A percentile compares a stretch with the other conserved stretches of the same genome.
These are phyloP conservation scores for Tridacna crocea DNA, from an alignment of 2,888 invertebrate species.

Conservation along the genomic window DNA sequence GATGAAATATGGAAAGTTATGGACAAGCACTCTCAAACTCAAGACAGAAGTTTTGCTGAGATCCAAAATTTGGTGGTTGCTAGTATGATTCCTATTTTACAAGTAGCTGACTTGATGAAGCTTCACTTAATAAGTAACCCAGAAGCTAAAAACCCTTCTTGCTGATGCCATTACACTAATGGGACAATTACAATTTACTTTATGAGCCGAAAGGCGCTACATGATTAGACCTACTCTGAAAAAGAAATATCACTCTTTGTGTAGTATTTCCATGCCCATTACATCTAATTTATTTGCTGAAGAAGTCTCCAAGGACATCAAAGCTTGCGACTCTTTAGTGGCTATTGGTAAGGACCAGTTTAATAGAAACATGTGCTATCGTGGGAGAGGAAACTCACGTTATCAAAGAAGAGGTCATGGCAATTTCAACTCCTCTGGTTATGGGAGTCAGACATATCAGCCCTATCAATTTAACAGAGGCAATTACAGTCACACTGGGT, in stretches of 20 bases:
- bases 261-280: too few relatives aligned
- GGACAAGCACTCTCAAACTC: too few relatives aligned
- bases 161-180: too few relatives aligned
- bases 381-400: background rate
- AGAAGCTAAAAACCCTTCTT: background rate
- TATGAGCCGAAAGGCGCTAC: constrained; percentile 1
- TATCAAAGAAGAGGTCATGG: background rate
- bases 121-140: too few relatives aligned
- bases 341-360: constrained; percentile 6
- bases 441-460: background rate
- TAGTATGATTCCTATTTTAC: too few relatives aligned
- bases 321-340: too few relatives aligned
- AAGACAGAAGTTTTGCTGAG: too few relatives aligned
- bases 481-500: background rate
- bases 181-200: too few relatives aligned
- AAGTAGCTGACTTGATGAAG: too few relatives aligned
- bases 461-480: background rate
- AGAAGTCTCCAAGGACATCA: background rate
- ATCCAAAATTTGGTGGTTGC: too few relatives aligned
- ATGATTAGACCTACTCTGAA: background rate
- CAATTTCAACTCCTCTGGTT: background rate
- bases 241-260: too few relatives aligned
- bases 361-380: background rate
- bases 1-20: too few relatives aligned
- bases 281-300: constrained; percentile 12